Evolutionary conservation across 1,140 invertebrate species (phyloP), one percentile per base, ranked within the genome.

Genomic region (Drosophila oshimai): DNA sequence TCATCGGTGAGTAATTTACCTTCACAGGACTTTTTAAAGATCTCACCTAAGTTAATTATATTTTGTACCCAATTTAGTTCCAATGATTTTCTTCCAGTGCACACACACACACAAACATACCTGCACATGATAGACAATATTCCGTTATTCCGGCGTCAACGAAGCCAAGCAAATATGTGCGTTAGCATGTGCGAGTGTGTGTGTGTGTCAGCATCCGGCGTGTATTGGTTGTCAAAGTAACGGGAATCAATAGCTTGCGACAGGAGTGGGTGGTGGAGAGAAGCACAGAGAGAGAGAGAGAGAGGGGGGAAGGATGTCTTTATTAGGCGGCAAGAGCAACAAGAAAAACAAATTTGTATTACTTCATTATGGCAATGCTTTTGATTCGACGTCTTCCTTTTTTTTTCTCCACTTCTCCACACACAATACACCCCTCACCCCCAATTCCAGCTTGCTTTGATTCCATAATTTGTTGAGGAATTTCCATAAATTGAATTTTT

Each of bases 281-380:
- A 15, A 20, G 28, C 20, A 10, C 33, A 13, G 3, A 15, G 28
- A 34, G 12, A 17, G 34, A 22, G 20, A 12, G n/a, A 1, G 6
- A 22, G 18, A 9, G 6, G 28, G 33, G 37, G n/a, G 44, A 22
- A 42, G 39, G 33, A 72, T 78, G 73, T 61, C 67, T 76, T 83
- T 81, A 81, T 81, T 83, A 83, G 78, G 51, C 72, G 68, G 55
- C 74, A 78, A 51, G 39, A 58, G 36, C 60, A 45, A 42, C 33
- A 73, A 47, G 41, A 53, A 55, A 51, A 73, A 44, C 69, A 62
- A 69, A 76, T 73, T 73, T 81, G 70, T 81, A 83, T 83, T 81
- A 81, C 78, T 81, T 81, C 74, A 83, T 81, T 81, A 81, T 69
- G 61, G 58, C 45, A 46, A 73, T 73, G 77, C 73, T 84, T 83